Evolutionary conservation across 2,888 invertebrate species (phyloP).

Genomic region (Epinotia brunnichana): DNA sequence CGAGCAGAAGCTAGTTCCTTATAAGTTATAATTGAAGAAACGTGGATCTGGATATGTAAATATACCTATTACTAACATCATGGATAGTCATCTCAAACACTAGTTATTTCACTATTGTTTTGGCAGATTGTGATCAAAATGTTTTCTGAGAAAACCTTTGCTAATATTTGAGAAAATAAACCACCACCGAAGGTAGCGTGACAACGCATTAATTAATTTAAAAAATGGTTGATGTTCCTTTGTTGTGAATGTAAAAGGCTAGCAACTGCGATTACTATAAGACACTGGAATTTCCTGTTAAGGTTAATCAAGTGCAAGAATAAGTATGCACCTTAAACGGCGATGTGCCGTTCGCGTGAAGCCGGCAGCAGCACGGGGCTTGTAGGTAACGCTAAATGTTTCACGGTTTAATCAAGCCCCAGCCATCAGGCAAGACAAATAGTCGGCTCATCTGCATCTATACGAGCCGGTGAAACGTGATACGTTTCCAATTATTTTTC

Average conservation of each 20-base stretch:
- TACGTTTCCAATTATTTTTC: slow-evolving; percentile 65
- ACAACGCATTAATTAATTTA: neutral
- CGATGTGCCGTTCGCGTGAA: slow-evolving; percentile 25
- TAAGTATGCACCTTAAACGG: slow-evolving; percentile 17
- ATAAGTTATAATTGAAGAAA: neutral
- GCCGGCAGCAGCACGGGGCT: slow-evolving; percentile 49
- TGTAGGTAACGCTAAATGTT: slow-evolving; percentile 77
- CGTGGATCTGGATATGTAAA: neutral
- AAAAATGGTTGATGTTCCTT: neutral
- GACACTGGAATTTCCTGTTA: slow-evolving; percentile 2
- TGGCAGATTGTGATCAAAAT: no score
- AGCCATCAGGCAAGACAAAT: slow-evolving; percentile 82
- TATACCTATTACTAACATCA: no score
- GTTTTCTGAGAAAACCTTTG: no score
- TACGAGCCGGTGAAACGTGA: slow-evolving; percentile 77
- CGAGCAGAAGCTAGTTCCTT: no score
- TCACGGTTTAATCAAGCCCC: slow-evolving; percentile 82
- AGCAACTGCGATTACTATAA: slow-evolving; percentile 7
- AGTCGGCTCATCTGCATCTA: slow-evolving; percentile 83
- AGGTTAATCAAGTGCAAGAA: slow-evolving; percentile 17
- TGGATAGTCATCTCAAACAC: no score
- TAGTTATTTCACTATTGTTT: no score
- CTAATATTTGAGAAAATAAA: no score
- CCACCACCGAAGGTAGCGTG: neutral
- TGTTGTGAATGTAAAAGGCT: neutral